Base-by-base conservation (phyloP, 2,888 invertebrate genomes). In the Villa cingulata region DNA sequence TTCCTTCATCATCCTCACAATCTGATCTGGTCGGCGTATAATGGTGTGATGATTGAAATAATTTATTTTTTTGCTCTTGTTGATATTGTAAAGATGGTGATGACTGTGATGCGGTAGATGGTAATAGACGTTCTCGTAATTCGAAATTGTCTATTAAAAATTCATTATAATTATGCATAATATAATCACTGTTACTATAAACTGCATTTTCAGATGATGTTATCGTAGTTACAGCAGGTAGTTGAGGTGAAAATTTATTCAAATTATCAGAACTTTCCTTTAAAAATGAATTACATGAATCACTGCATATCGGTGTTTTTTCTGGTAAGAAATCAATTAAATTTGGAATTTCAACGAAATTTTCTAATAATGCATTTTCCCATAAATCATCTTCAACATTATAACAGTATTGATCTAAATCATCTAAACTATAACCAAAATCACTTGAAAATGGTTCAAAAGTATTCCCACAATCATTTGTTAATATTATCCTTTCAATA, bases 271-370 rank as follows among this genome's bases (percentile, higher is more conserved):
- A 66, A 55, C 69, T 70, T 55, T 71, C 70, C 41, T 65, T 64
- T 20, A 76, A 57, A 53, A 75, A 75, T 48, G 70, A 67, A 43
- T 72, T 72, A 55, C 76, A 76, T 23, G 70, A 70, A 19, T 75
- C 72, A 17, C 72, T 76, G 55, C 77, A 77, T 16, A 75, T 64
- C 4, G 74, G 71, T 1, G 77, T 77, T 44, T 72, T 71, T 43
- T 75, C 74, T 0, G 77, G 76, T 46, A 68, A 55, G 19, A 65
- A 59, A 37, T 66, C 62, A 5, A 41, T 46, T 9, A 64, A 57
- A 23, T 67, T 64, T 1, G 67, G 65, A 45, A 68, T 58, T 53
- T 68, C 69, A 18, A 65, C 59, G 41, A 59, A 66, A 46, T 65
- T 62, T 15, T 67, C 68, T 14, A 68, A 52, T 43, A 68, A 59